These are phyloP conservation scores for Athalia circularis DNA, from an alignment of 2,888 invertebrate genomes.

Conservation along the genomic window DNA sequence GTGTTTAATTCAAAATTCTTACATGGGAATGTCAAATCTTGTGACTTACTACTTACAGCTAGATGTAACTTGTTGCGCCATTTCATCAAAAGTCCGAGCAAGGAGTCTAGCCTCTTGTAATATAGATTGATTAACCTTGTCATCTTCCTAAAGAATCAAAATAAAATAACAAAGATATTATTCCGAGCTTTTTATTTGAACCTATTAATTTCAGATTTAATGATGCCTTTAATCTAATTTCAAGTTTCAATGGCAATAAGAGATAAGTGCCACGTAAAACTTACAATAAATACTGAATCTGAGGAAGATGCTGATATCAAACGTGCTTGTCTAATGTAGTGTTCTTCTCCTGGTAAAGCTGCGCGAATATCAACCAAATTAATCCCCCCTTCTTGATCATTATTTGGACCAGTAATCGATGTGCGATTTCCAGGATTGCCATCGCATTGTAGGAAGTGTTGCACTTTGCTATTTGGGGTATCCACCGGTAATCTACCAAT, in stretches of 20 bases:
- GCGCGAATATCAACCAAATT: slow-evolving; percentile 63
- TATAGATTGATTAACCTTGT: slow-evolving; percentile 57
- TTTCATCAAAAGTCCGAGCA: slow-evolving; percentile 64
- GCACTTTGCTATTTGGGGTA: slow-evolving; percentile 25
- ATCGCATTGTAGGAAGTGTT: not conserved
- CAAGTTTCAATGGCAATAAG: slow-evolving; percentile 1
- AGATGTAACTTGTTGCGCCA: slow-evolving; percentile 58
- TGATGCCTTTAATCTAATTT: not conserved
- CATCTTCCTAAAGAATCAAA: slow-evolving; percentile 52
- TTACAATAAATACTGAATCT: slow-evolving; percentile 66
- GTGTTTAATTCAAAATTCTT: slow-evolving; percentile 1
- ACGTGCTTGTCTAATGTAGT: not conserved
- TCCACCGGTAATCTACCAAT: not conserved
- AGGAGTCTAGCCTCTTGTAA: slow-evolving; percentile 62
- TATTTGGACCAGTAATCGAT: not conserved
- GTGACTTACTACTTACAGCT: slow-evolving; percentile 58
- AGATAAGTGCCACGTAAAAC: slow-evolving; percentile 42
- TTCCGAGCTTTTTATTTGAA: not conserved
- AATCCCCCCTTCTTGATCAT: slow-evolving; percentile 45
- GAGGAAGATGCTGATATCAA: slow-evolving; percentile 50
- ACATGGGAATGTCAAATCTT: not conserved
- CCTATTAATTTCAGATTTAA: not conserved
- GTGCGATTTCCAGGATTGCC: not conserved
- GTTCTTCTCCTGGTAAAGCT: slow-evolving; percentile 49
- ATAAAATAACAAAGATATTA: slow-evolving; percentile 2